These are phyloP conservation scores for Suncus etruscus DNA, from an alignment of 2,113 vertebrate species.

Conservation along the genomic window DNA sequence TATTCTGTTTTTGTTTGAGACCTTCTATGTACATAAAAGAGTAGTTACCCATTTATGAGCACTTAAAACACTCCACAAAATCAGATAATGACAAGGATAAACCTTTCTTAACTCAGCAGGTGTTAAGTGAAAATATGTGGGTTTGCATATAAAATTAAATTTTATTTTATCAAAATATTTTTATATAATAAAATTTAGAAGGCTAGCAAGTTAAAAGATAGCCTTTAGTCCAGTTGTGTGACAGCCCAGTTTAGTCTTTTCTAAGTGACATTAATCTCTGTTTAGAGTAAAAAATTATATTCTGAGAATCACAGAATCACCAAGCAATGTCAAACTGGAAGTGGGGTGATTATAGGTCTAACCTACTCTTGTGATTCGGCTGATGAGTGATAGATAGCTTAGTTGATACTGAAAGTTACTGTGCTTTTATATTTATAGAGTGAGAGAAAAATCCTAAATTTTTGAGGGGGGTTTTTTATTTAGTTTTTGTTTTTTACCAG, in stretches of 20 bases:
- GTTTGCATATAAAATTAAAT: slow-evolving; percentile 78
- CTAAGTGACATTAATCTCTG: slow-evolving; percentile 54
- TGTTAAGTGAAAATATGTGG: slow-evolving; percentile 68
- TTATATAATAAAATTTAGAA: slow-evolving; percentile 77
- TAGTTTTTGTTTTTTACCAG: slow-evolving; percentile 50
- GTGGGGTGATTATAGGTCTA: slow-evolving; percentile 25
- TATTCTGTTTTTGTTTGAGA: slow-evolving; percentile 73
- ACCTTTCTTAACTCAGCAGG: slow-evolving; percentile 68
- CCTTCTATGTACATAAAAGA: slow-evolving; percentile 62
- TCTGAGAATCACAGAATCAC: slow-evolving; percentile 65
- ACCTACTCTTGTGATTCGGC: slow-evolving; percentile 54
- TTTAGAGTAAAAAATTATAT: slow-evolving; percentile 66
- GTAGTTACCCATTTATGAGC: slow-evolving; percentile 33
- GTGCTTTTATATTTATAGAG: slow-evolving; percentile 72
- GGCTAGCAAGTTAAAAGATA: slow-evolving; percentile 53
- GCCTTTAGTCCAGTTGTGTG: slow-evolving; percentile 54
- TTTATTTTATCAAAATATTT: slow-evolving; percentile 83
- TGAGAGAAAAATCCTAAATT: slow-evolving; percentile 61
- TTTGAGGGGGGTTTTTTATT: slow-evolving; percentile 33
- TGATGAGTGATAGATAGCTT: slow-evolving; percentile 50
- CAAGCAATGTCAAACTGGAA: slow-evolving; percentile 26
- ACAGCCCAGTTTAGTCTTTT: slow-evolving; percentile 61
- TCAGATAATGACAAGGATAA: slow-evolving; percentile 52
- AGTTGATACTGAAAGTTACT: slow-evolving; percentile 56
- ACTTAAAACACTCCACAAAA: slow-evolving; percentile 65